Evolutionary conservation across 2,888 invertebrate species (phyloP).

Genomic region (Lithosia quadra): DNA sequence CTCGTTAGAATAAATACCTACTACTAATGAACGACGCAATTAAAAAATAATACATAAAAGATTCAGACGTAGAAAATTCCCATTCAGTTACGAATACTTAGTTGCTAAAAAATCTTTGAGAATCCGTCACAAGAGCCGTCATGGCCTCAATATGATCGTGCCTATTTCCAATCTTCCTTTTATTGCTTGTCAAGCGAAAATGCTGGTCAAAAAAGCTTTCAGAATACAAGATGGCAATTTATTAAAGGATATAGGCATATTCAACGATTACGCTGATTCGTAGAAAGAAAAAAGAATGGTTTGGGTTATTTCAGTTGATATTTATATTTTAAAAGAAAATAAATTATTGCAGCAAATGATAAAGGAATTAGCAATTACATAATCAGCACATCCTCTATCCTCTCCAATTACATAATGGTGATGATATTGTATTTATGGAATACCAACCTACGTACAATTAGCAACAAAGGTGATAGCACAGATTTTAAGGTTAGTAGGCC

Average conservation of each 20-base stretch:
- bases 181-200: constrained; percentile 22
- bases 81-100: background rate
- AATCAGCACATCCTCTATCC: too few species aligned
- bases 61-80: background rate
- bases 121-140: constrained; percentile 19
- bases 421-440: too few species aligned
- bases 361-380: too few species aligned
- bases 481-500: too few species aligned
- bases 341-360: background rate
- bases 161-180: constrained; percentile 19
- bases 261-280: constrained; percentile 20
- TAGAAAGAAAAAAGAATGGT: background rate
- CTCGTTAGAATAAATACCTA: too few species aligned
- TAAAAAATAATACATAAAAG: too few species aligned
- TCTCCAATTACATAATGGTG: too few species aligned
- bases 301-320: background rate
- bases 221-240: constrained; percentile 17
- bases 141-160: constrained; percentile 22
- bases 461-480: too few species aligned
- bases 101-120: constrained; percentile 3
- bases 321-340: background rate
- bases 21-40: too few species aligned
- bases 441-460: too few species aligned
- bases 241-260: constrained; percentile 12
- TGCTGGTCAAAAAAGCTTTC: constrained; percentile 16